Base-by-base conservation (phyloP, 2,797 vertebrate genomes). In the Chelonia mydas region DNA sequence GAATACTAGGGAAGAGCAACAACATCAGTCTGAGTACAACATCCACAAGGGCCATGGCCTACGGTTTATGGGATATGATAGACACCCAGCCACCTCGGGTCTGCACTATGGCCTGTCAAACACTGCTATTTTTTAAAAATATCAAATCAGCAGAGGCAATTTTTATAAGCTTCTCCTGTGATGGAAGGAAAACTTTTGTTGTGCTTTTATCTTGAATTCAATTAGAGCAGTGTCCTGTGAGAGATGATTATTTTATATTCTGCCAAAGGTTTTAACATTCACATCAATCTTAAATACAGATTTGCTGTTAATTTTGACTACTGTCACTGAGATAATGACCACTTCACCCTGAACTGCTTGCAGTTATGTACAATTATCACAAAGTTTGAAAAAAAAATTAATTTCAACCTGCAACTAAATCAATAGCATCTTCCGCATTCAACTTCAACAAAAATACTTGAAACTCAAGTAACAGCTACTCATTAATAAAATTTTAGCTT, bases 191-290 rank as follows among this genome's bases (percentile, higher is more conserved):
- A 91, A 86, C 41, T 81, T 53, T 91, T 87, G 79, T 61, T 84
- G 37, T 59, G 83, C 45, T 86, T 96, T 96, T 89, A 89, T 81
- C 91, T 91, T 53, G 33, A 90, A 92, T 81, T 90, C 88, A 92
- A 3, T 33, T 83, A 90, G 41, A 45, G 5, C 41, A 23, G 28
- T 31, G 65, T 89, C 92, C 94, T 86, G 21, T 12, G 88, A 94
- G 90, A 94, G 81, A 27, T 11, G 59, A 86, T 23, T 87, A 78
- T 92, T 68, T 95, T 95, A 89, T 81, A 87, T 83, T 93, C 86
- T 86, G 89, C 88, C 90, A 97, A 96, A 89, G 55, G 59, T 92
- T 91, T 94, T 54, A 76, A 81, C 19, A 81, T 94, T 91, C 86
- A 45, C 93, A 90, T 68, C 93, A 84, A 6, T 86, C 96, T 91